phyloP scores from a whole-genome alignment of 2,888 invertebrate genomes.

The Mythimna pallens region DNA sequence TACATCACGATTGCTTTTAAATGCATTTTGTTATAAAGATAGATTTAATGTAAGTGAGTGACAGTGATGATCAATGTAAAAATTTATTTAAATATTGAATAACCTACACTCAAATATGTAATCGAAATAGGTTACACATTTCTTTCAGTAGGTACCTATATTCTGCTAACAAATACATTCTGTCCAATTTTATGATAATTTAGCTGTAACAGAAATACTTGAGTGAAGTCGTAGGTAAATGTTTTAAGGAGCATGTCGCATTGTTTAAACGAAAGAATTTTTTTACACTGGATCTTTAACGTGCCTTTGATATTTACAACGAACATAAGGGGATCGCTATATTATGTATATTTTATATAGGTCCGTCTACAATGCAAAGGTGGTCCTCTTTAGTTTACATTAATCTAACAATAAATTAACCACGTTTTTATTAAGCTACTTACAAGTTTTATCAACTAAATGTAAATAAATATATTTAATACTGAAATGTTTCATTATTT shows the following conservation, averaged over 20 bases:
- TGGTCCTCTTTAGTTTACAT: conserved; percentile 50
- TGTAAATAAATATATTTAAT: conserved; percentile 72
- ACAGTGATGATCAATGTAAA: conserved; percentile 35
- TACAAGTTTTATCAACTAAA: conserved; percentile 68
- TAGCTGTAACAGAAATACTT: conserved; percentile 46
- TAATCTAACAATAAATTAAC: conserved; percentile 52
- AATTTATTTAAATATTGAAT: conserved; percentile 39
- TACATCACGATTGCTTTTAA: conserved; percentile 68
- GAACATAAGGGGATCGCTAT: conserved; percentile 31
- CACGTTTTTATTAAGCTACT: conserved; percentile 61
- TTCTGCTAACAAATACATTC: conserved; percentile 55
- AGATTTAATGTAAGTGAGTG: conserved; percentile 41
- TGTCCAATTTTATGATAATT: conserved; percentile 62
- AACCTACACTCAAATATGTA: conserved; percentile 33
- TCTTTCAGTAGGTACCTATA: conserved; percentile 23
- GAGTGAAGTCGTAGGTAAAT: conserved; percentile 19
- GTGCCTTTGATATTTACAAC: conserved; percentile 61
- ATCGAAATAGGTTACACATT: conserved; percentile 40
- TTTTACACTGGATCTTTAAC: conserved; percentile 35
- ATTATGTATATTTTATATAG: conserved; percentile 29
- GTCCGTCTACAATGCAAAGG: conserved; percentile 53
- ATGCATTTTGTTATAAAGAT: conserved; percentile 66
- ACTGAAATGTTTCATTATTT: conserved; percentile 39
- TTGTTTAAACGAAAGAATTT: conserved; percentile 28
- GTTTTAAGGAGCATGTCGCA: conserved; percentile 13